Percentiles rank a stretch among this genome's conserved stretches.
phyloP scores from a whole-genome alignment of 2,113 vertebrate species.

The Burhinus bistriatus region DNA sequence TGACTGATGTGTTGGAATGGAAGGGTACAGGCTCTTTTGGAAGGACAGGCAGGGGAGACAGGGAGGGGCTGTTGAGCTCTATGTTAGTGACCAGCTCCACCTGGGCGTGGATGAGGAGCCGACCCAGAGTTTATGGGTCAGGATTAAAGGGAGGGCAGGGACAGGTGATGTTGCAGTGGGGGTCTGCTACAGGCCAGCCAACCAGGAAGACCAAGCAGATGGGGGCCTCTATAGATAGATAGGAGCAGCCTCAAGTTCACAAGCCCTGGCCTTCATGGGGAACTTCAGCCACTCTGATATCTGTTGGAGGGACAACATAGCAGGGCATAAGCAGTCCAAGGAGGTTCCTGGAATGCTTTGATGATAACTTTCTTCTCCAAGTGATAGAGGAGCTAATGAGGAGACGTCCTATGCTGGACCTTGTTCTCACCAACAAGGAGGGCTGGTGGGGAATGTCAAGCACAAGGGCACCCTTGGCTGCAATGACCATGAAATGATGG shows the following conservation, averaged over 20 bases:
- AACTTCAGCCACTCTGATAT: neutral
- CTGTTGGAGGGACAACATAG: neutral
- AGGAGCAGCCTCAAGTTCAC: neutral
- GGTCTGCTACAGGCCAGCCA: too few relatives aligned
- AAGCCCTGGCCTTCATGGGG: neutral
- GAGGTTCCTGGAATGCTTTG: neutral
- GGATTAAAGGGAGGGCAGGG: too few relatives aligned
- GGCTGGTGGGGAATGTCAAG: neutral
- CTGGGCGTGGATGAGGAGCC: too few relatives aligned
- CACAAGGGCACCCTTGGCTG: neutral
- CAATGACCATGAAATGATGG: neutral
- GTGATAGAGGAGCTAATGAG: neutral
- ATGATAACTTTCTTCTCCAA: neutral
- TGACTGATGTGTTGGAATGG: neutral
- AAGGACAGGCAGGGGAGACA: neutral
- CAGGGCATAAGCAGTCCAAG: neutral
- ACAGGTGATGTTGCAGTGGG: too few relatives aligned
- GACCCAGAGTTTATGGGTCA: too few relatives aligned
- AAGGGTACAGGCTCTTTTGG: neutral
- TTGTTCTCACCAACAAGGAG: neutral
- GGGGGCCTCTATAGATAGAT: neutral
- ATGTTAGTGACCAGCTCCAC: too few relatives aligned
- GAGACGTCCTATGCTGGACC: neutral
- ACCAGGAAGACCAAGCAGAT: neutral
- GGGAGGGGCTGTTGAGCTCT: neutral